These are phyloP conservation scores for Aspidiotus rigidus DNA, from an alignment of 2,888 invertebrate genomes.

Conservation along the genomic window DNA sequence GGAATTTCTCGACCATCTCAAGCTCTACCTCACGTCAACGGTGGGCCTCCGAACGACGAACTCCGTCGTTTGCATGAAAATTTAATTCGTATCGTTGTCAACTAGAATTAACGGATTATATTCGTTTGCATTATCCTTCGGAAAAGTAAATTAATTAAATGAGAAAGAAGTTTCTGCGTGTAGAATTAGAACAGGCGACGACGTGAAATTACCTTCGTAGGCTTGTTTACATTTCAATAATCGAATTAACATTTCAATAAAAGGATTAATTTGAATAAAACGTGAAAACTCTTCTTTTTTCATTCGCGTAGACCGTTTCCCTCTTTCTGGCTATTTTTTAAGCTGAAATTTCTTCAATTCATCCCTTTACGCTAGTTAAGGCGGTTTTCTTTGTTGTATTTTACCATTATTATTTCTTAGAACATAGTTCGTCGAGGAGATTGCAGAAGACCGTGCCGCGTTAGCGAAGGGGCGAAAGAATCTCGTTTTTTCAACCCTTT, in stretches of 20 bases:
- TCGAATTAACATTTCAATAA: constrained; percentile 33
- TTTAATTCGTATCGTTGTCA: constrained; percentile 2
- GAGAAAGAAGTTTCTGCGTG: background rate
- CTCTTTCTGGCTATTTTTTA: background rate
- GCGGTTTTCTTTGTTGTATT: constrained; percentile 2
- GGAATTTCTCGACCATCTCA: too few relatives aligned
- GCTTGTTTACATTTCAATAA: constrained; percentile 29
- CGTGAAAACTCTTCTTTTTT: constrained; percentile 1
- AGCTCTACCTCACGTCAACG: too few relatives aligned
- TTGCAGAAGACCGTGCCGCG: background rate
- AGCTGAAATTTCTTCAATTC: background rate
- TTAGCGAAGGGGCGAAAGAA: background rate
- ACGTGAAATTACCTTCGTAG: constrained; percentile 16
- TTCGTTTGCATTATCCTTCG: background rate
- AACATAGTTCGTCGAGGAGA: background rate
- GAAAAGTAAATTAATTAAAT: constrained; percentile 9
- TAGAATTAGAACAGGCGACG: background rate
- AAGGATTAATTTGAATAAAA: constrained; percentile 31
- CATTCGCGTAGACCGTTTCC: background rate
- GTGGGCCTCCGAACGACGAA: too few relatives aligned
- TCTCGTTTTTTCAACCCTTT: constrained; percentile 13
- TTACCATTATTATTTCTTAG: background rate
- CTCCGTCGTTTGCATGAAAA: background rate
- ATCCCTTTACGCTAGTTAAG: background rate
- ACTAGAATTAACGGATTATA: background rate